Conservation (phyloP, 2,113 vertebrate genomes). For the Sinocyclocheilus rhinocerous region DNA sequence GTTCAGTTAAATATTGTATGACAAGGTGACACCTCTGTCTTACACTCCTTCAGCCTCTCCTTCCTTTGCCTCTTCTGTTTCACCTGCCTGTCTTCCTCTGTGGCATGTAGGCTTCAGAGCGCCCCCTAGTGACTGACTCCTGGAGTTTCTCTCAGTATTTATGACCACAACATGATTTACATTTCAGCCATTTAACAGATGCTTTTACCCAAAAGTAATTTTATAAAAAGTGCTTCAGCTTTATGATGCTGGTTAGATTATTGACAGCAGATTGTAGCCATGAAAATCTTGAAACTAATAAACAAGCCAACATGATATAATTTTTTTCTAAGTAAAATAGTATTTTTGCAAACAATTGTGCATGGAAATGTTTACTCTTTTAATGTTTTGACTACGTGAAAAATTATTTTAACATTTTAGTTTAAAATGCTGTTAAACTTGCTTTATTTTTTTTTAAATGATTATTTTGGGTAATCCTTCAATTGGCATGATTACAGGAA, state of each 20-base stretch:
- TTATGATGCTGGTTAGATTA: too few relatives aligned
- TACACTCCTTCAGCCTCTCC: constrained; percentile 10
- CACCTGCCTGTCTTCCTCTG: not conserved
- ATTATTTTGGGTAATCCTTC: not conserved
- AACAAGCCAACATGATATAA: too few relatives aligned
- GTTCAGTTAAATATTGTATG: constrained; percentile 55
- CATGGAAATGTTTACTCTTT: not conserved
- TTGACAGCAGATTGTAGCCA: too few relatives aligned
- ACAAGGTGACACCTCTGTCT: constrained; percentile 55
- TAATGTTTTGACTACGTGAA: too few relatives aligned
- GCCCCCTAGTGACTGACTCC: constrained; percentile 65
- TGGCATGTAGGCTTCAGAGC: constrained; percentile 61
- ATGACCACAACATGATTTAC: not conserved
- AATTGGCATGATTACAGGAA: not conserved
- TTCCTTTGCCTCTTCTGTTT: constrained; percentile 15
- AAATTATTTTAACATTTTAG: too few relatives aligned
- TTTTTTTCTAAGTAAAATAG: too few relatives aligned
- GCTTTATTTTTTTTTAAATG: not conserved
- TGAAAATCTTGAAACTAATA: too few relatives aligned
- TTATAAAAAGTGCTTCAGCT: too few relatives aligned
- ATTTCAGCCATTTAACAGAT: constrained; percentile 10
- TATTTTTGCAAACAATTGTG: not conserved
- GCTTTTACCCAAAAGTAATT: not conserved
- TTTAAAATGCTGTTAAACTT: not conserved
- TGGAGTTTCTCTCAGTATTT: not conserved